Base-by-base conservation (phyloP, 2,797 vertebrate genomes). In the Acanthurus leucopareius region DNA sequence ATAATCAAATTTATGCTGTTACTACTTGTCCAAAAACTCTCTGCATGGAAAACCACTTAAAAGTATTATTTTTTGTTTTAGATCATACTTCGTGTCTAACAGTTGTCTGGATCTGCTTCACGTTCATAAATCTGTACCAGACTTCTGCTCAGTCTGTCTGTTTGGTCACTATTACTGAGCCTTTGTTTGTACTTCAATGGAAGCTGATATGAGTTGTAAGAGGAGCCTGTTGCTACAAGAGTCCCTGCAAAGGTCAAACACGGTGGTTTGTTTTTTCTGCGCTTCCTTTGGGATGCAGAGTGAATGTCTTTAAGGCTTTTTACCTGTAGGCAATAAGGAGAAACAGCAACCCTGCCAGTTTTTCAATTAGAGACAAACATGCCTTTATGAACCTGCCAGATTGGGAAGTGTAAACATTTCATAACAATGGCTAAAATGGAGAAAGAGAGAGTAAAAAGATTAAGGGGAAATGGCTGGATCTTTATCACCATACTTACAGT, bases 181-280 rank as follows among this genome's bases (percentile, higher is more conserved):
- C 91, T 93, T 94, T 93, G 91, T 94, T 94, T 93, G 90, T 77
- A 89, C 90, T 94, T 93, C 88, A 93, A 77, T 92, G 94, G 90
- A 95, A 94, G 92, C 81, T 92, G 94, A 95, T 95, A 94, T 89
- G 87, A 92, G 90, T 88, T 85, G 95, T 95, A 96, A 96, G 91
- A 84, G 74, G 94, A 95, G 92, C 91, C 93, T 91, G 89, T 93
- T 93, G 92, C 92, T 93, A 94, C 95, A 95, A 93, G 94, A 95
- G 88, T 94, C 89, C 86, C 86, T 86, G 83, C 91, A 95, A 96
- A 95, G 95, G 95, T 95, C 95, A 95, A 95, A 93, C 91, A 94
- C 89, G 88, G 89, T 86, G 90, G 87, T 93, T 94, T 94, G 91
- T 94, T 94, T 94, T 92, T 92, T 82, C 73, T 84, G 70, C 83